Base-by-base conservation (phyloP, 2,113 vertebrate species). In the Phaethon lepturus region DNA sequence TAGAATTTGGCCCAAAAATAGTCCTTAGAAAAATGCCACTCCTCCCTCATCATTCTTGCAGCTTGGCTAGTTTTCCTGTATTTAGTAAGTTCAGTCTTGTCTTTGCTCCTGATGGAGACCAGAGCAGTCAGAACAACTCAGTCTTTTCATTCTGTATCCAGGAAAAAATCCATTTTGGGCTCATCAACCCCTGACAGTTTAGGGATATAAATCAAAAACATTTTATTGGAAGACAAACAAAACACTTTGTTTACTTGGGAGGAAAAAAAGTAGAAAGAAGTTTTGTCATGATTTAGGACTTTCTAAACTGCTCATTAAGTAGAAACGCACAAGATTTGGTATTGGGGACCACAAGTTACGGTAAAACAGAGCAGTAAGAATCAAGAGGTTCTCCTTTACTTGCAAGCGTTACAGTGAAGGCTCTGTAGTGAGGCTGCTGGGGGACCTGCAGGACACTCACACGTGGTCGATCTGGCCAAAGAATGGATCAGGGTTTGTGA, bases 221-320 rank as follows among this genome's bases (percentile, higher is more conserved):
- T 53, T 79, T 80, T 81, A 63, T 23, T 89, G 60, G 1, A 7
- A 81, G 50, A 28, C 47, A 90, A 87, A 60, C 23, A 83, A 82
- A 82, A 19, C 9, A 26, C 7, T 64, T 83, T 23, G 5, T 84
- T 91, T 87, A 16, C 14, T 64, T 85, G 47, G 19, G 19, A 71
- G 47, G 8, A 67, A 78, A 69, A 45, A 38, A 80, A 40, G 5
- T 25, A 49, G 7, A 49, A 81, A 81, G 50, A 74, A 44, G 35
- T 5, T 79, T 49, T 92, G 26, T 72, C 49, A 35, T 68, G 3
- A 72, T 88, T 86, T 90, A 83, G 49, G 40, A 6, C 22, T 90
- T 88, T 93, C 67, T 88, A 60, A 92, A 49, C 5, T 60, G 42
- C 6, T 90, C 82, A 90, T 90, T 44, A 42, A 60, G 62, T 56